These are phyloP conservation scores for Oryzaephilus surinamensis DNA, from an alignment of 1,140 invertebrate genomes.

Conservation along the genomic window DNA sequence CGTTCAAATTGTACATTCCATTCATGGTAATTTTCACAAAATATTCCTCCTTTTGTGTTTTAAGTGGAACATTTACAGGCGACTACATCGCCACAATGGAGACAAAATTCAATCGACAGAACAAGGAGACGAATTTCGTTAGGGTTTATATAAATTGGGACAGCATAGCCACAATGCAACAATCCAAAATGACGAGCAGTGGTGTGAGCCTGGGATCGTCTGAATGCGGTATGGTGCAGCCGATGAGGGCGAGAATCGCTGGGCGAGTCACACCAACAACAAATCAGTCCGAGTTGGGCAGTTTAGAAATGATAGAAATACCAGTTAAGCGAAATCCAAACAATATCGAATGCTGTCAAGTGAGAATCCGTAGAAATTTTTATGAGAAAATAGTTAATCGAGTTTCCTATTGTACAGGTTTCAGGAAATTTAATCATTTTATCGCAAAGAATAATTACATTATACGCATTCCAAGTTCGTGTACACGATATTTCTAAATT, in stretches of 20 bases:
- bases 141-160: constrained; percentile 57
- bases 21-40: constrained; percentile 38
- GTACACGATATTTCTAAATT: constrained; percentile 51
- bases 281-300: constrained; percentile 41
- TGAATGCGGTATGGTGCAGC: constrained; percentile 41
- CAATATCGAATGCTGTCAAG: constrained; percentile 51
- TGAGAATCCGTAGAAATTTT: no score
- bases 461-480: constrained; percentile 43
- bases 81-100: constrained; percentile 54
- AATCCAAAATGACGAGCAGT: constrained; percentile 34
- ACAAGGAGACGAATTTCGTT: constrained; percentile 44
- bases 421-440: constrained; percentile 51
- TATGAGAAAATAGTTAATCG: constrained; percentile 3
- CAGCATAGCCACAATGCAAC: constrained; percentile 30
- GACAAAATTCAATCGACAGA: constrained; percentile 45
- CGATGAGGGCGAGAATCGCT: constrained; percentile 59
- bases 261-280: constrained; percentile 54
- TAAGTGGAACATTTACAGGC: constrained; percentile 31
- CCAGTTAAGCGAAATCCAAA: constrained; percentile 44
- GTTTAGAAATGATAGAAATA: constrained; percentile 58
- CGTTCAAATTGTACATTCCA: constrained; percentile 46
- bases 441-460: constrained; percentile 40
- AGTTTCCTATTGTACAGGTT: no score
- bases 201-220: constrained; percentile 31
- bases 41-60: constrained; percentile 1